Evolutionary conservation across 1,140 invertebrate species (phyloP).

Genomic region (Drosophila nigrodunni): DNA sequence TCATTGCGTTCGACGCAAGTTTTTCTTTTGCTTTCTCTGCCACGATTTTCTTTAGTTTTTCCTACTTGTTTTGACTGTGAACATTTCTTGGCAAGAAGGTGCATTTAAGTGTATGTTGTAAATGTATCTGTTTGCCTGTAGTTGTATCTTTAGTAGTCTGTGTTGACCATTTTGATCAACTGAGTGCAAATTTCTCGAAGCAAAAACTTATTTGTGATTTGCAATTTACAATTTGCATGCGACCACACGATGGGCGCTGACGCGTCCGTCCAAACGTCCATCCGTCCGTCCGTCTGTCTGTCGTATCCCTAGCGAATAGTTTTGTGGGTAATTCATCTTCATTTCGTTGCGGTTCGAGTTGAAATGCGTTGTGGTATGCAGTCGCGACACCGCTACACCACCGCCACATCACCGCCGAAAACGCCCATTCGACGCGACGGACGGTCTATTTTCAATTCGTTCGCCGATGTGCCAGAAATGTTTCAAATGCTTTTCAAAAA

Average conservation of each 20-base stretch:
- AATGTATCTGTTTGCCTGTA: constrained; percentile 60
- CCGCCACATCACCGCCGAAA: neutral
- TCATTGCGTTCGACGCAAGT: constrained; percentile 52
- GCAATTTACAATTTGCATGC: constrained; percentile 75
- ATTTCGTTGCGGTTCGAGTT: constrained; percentile 83
- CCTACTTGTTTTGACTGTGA: constrained; percentile 15
- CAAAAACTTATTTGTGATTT: constrained; percentile 79
- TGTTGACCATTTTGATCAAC: constrained; percentile 74
- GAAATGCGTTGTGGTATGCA: constrained; percentile 80
- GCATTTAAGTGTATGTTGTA: constrained; percentile 61
- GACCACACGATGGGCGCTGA: constrained; percentile 40
- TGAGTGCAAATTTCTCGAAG: constrained; percentile 76
- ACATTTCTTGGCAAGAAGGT: constrained; percentile 75
- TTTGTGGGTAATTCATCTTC: constrained; percentile 81
- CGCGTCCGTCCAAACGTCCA: constrained; percentile 3
- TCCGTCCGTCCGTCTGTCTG: neutral
- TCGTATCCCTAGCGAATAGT: constrained; percentile 59
- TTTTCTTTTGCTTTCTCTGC: constrained; percentile 11
- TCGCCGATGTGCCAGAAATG: constrained; percentile 78
- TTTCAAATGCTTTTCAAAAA: constrained; percentile 77
- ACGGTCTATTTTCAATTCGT: constrained; percentile 70
- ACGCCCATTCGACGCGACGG: constrained; percentile 4
- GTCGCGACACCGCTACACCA: constrained; percentile 57
- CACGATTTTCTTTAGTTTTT: neutral
- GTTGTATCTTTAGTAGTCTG: constrained; percentile 45